phyloP scores from a whole-genome alignment of 2,113 vertebrate genomes.

The Mohoua ochrocephala region DNA sequence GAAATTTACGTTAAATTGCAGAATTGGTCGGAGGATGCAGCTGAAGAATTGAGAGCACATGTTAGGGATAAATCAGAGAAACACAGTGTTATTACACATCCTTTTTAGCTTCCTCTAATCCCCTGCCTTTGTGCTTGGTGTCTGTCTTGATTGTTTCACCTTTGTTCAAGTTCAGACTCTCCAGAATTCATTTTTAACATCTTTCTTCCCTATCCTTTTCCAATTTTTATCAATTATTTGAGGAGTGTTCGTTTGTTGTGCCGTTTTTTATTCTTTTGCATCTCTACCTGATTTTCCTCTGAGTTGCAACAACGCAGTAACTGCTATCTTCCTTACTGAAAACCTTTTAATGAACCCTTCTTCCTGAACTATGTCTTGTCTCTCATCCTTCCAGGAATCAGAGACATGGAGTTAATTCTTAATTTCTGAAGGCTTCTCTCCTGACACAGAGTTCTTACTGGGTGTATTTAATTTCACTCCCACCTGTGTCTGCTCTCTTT shows the following conservation, averaged over 20 bases:
- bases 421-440: neutral
- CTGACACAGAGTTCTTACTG: neutral
- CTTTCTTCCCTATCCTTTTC: neutral
- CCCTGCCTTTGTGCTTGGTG: neutral
- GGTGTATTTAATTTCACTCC: neutral
- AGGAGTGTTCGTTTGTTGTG: neutral
- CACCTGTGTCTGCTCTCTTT: neutral
- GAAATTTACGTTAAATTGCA: neutral
- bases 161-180: neutral
- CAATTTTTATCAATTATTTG: neutral
- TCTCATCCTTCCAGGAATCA: neutral
- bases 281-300: neutral
- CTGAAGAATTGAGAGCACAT: neutral
- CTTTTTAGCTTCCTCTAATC: neutral
- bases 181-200: neutral
- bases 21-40: neutral
- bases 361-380: neutral
- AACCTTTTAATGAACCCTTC: neutral
- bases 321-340: neutral
- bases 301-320: neutral
- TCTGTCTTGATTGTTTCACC: neutral
- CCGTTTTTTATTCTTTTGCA: neutral
- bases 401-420: neutral
- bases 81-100: neutral
- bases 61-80: neutral